phyloP scores from a whole-genome alignment of 2,797 vertebrate species.

The Calcarius lapponicus region DNA sequence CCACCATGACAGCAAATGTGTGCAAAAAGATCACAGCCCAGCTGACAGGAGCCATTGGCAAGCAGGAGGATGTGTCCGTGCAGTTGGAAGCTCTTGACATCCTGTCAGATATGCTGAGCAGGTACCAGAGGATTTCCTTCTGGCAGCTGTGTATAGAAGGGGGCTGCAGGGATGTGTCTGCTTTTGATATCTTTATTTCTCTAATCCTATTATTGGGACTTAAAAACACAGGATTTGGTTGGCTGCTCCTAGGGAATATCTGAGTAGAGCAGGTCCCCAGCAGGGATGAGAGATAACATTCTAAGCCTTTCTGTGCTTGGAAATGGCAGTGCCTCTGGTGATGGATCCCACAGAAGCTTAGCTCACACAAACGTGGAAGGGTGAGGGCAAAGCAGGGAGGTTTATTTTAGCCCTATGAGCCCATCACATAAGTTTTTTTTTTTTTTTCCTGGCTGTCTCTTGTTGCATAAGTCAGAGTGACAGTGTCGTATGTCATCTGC shows the following conservation, averaged over 20 bases:
- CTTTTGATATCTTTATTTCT: background rate
- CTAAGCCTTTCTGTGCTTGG: background rate
- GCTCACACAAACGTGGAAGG: background rate
- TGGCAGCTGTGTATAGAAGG: background rate
- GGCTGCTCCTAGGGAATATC: background rate
- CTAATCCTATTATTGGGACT: background rate
- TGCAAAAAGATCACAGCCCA: conserved; percentile 94
- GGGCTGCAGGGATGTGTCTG: background rate
- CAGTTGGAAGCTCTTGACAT: conserved; percentile 96
- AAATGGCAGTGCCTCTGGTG: background rate
- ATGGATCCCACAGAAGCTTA: background rate
- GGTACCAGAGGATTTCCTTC: conserved; percentile 73
- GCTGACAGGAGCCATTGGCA: conserved; percentile 89
- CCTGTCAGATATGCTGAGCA: conserved; percentile 94
- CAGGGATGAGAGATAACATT: background rate
- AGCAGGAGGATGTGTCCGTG: conserved; percentile 91
- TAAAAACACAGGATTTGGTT: background rate
- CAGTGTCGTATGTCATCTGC: conserved; percentile 23
- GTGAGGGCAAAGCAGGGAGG: background rate
- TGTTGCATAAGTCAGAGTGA: conserved; percentile 23
- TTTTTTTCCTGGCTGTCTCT: background rate
- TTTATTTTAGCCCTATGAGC: conserved; percentile 60
- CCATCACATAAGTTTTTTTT: background rate
- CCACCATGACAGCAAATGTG: conserved; percentile 84
- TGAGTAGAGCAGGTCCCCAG: background rate